Evolutionary conservation across 2,113 vertebrate species (phyloP).

Genomic region (Oreamnos americanus): DNA sequence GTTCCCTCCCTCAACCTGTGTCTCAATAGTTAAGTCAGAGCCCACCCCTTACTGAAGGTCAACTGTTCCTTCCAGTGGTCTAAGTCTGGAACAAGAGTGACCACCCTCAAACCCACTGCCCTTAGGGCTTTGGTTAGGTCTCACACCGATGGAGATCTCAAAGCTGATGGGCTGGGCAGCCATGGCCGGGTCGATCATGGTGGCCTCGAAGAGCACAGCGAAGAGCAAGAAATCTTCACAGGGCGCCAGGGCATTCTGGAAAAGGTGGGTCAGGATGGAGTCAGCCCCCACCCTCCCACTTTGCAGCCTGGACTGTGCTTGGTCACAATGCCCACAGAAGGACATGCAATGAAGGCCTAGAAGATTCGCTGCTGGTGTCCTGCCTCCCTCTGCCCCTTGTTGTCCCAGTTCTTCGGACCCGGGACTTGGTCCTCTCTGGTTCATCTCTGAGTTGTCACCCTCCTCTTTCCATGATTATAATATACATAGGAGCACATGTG

Average conservation of each 20-base stretch:
- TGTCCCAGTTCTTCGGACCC: neutral
- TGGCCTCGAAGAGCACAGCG: constrained; percentile 91
- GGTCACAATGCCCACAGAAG: neutral
- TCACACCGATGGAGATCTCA: constrained; percentile 92
- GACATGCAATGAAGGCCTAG: neutral
- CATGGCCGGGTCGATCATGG: constrained; percentile 91
- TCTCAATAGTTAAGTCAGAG: neutral
- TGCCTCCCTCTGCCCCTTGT: neutral
- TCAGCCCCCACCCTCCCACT: neutral
- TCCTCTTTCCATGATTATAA: neutral
- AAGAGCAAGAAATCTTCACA: constrained; percentile 94
- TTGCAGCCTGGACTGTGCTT: neutral
- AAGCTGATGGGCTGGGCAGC: constrained; percentile 86
- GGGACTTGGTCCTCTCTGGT: neutral
- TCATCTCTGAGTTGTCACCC: neutral
- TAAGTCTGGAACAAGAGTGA: neutral
- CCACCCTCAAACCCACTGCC: neutral
- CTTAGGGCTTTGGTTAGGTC: neutral
- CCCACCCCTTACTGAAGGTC: neutral
- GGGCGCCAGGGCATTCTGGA: constrained; percentile 85
- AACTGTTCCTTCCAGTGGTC: neutral
- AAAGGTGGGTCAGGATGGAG: neutral
- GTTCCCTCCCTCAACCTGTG: neutral
- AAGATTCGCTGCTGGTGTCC: neutral
- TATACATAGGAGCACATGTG: neutral